Evolutionary conservation across 2,797 vertebrate genomes (phyloP).

Genomic region (Eospalax fontanierii): DNA sequence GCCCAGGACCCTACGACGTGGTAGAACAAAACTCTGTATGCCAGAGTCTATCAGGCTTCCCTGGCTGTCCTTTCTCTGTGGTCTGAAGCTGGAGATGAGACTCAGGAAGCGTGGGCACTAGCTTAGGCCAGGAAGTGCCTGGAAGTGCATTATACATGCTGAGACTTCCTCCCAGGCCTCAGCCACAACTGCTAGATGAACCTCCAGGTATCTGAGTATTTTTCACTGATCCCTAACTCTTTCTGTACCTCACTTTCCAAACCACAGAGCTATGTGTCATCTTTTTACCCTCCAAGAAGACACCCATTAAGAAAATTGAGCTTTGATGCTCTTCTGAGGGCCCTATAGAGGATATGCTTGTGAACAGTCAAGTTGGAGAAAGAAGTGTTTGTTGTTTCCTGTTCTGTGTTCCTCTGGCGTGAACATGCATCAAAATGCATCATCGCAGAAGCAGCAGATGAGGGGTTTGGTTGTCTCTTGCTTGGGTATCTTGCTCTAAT

Average conservation of each 20-base stretch:
- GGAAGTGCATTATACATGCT: background rate
- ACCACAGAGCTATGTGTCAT: background rate
- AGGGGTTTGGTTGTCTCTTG: slow-evolving; percentile 80
- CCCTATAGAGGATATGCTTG: background rate
- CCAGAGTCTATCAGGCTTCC: background rate
- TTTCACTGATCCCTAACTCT: background rate
- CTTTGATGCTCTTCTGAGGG: background rate
- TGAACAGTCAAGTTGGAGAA: slow-evolving; percentile 68
- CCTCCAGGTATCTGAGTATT: background rate
- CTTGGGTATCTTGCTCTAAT: slow-evolving; percentile 79
- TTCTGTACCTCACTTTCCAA: background rate
- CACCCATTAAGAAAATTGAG: background rate
- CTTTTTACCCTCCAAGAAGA: slow-evolving; percentile 21
- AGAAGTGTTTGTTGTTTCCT: slow-evolving; percentile 80
- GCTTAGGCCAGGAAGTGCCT: background rate
- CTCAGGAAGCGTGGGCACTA: background rate
- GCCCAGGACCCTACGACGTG: background rate
- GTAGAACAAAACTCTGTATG: background rate
- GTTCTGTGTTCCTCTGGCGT: slow-evolving; percentile 74
- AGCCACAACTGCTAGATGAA: background rate
- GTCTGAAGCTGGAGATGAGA: background rate
- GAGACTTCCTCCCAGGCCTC: background rate
- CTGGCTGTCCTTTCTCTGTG: background rate
- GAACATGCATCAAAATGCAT: background rate
- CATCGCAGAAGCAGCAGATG: slow-evolving; percentile 65